These are phyloP conservation scores for Drosophila repleta DNA, from an alignment of 1,140 invertebrate species.

Conservation along the genomic window DNA sequence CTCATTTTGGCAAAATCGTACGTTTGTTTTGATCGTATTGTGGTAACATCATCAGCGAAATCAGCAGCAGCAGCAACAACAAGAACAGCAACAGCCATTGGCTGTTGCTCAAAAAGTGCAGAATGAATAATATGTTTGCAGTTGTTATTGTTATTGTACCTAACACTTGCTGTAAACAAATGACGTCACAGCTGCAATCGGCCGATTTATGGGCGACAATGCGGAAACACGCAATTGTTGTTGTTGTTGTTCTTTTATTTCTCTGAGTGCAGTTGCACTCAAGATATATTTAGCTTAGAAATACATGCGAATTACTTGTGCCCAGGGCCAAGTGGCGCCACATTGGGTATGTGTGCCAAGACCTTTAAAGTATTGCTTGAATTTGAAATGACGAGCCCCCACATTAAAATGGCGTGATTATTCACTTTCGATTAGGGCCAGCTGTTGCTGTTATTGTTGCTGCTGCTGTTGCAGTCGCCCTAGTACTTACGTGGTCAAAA, in stretches of 20 bases:
- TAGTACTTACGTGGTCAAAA: conserved; percentile 79
- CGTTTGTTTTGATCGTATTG: conserved; percentile 75
- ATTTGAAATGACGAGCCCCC: conserved; percentile 33
- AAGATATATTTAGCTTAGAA: conserved; percentile 3
- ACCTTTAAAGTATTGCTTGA: not conserved
- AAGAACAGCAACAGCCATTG: conserved; percentile 24
- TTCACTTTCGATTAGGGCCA: not conserved
- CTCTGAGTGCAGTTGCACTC: conserved; percentile 24
- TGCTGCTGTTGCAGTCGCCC: conserved; percentile 1
- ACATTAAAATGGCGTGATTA: not conserved
- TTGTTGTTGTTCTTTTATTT: not conserved
- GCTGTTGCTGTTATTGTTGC: conserved; percentile 15
- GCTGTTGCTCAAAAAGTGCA: conserved; percentile 14
- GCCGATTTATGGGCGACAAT: conserved; percentile 39
- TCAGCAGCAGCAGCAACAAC: too few species aligned
- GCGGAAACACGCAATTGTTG: conserved; percentile 52
- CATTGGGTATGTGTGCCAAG: not conserved
- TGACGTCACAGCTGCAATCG: conserved; percentile 63
- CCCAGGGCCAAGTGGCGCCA: conserved; percentile 36
- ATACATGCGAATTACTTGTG: not conserved
- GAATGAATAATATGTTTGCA: conserved; percentile 42
- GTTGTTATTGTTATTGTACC: conserved; percentile 1
- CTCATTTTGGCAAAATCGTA: conserved; percentile 79
- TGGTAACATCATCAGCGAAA: conserved; percentile 24
- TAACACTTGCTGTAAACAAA: conserved; percentile 65